Evolutionary conservation across 1,140 invertebrate genomes (phyloP).

Genomic region (Cylas formicarius): DNA sequence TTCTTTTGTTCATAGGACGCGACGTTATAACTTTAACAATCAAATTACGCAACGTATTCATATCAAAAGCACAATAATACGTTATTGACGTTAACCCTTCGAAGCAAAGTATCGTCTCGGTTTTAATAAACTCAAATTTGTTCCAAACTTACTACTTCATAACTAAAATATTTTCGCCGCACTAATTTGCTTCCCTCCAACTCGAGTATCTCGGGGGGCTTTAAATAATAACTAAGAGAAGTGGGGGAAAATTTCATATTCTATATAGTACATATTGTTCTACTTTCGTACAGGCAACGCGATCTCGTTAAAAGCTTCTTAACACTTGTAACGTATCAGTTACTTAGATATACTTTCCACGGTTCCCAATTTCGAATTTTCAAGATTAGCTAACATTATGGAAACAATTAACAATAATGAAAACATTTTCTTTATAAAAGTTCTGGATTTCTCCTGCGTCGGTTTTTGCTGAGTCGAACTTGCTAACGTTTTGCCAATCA

Average conservation of each 20-base stretch:
- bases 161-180: constrained; percentile 6
- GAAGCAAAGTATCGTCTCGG: constrained; percentile 5
- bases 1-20: too few species aligned
- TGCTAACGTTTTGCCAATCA: too few species aligned
- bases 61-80: neutral
- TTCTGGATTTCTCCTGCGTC: too few species aligned
- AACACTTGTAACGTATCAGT: constrained; percentile 24
- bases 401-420: too few species aligned
- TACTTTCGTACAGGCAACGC: constrained; percentile 4
- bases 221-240: constrained; percentile 6
- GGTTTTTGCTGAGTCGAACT: too few species aligned
- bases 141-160: constrained; percentile 7
- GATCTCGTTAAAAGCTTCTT: constrained; percentile 22
- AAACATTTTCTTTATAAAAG: too few species aligned
- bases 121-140: constrained; percentile 9
- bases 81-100: neutral
- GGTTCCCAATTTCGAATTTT: constrained; percentile 19
- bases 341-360: constrained; percentile 21
- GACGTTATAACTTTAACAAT: too few species aligned
- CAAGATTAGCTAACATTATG: too few species aligned
- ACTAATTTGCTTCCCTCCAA: constrained; percentile 6
- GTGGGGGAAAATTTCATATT: constrained; percentile 14
- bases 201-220: neutral
- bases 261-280: neutral
- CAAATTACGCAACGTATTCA: neutral